Base-by-base conservation (phyloP, 2,888 invertebrate genomes). In the Xanthostigma xanthostigma region DNA sequence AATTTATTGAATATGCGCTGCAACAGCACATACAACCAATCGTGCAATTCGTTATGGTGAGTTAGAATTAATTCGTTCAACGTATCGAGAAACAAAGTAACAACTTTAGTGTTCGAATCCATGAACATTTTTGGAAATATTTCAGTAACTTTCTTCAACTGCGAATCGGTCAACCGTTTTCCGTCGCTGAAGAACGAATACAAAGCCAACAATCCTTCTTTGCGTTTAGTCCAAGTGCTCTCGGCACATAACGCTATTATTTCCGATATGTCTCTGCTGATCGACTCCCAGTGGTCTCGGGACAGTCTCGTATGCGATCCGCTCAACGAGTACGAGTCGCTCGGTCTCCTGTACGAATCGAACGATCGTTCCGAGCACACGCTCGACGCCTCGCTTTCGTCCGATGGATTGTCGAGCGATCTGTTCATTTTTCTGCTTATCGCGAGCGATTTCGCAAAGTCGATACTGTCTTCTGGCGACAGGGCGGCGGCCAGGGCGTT, bases 91-190 rank as follows among this genome's bases (percentile, higher is more conserved):
- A 95, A 92, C 51, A 95, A 71, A 44, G 89, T 87, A 70, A 96
- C 88, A 55, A 94, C 93, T 72, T 91, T 87, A 58, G 94, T 79
- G 70, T 96, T 91, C 3, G 93, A 89, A 68, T 97, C 96, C 76
- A 93, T 92, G 65, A 97, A 95, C 90, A 96, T 92, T 71, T 91
- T 87, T 53, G 91, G 87, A 61, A 95, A 89, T 53, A 92, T 84
- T 58, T 96, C 95, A 0, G 92, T 88, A n/a, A 94, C 79, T 54
- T 85, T 80, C 52, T 84, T 79, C 49, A 92, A 71, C 61, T 92
- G 89, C 1, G 76, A 73, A 5, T 78, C 75, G 0, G 75, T 74
- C 0, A 87, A 68, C 0, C 75, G 71, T 1, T 79, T 77, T 2
- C 84, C 83, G 58, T 77, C 78, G 60, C 78, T 78, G 14, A 91